These are phyloP conservation scores for Hypomesus transpacificus DNA, from an alignment of 2,113 vertebrate genomes.

Conservation along the genomic window DNA sequence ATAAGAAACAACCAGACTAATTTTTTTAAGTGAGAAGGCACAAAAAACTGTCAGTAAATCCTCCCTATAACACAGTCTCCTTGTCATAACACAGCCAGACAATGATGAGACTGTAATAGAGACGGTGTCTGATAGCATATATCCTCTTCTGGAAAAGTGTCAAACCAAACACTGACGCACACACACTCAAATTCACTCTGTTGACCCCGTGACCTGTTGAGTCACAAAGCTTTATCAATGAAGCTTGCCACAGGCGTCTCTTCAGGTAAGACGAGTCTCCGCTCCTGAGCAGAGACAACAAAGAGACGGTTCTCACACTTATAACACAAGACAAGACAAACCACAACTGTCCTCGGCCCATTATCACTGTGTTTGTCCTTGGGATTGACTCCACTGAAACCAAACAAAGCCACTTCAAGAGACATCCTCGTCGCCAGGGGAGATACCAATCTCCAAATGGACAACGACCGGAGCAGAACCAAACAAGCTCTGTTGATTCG, in stretches of 20 bases:
- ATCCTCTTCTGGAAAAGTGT: slow-evolving; percentile 7
- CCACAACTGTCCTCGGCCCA: slow-evolving; percentile 39
- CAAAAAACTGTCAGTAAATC: too few relatives aligned
- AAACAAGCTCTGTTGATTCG: neutral
- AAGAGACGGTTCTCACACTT: neutral
- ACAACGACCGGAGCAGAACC: neutral
- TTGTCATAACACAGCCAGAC: slow-evolving; percentile 9
- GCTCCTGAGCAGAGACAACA: neutral
- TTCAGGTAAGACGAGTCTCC: neutral
- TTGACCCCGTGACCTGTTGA: neutral
- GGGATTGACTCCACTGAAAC: slow-evolving; percentile 38
- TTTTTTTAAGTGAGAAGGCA: too few relatives aligned
- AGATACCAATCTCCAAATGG: too few relatives aligned
- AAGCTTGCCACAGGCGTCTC: neutral
- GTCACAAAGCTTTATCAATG: neutral
- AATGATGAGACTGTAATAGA: neutral
- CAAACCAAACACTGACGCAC: slow-evolving; percentile 18
- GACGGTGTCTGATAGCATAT: neutral
- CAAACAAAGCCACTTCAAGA: slow-evolving; percentile 44
- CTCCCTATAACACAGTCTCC: neutral
- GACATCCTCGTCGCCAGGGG: too few relatives aligned
- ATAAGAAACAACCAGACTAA: too few relatives aligned
- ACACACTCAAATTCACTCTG: neutral
- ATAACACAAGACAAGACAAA: slow-evolving; percentile 29
- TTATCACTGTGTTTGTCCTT: slow-evolving; percentile 45